Percentiles rank a stretch among this genome's conserved stretches.
Conservation (phyloP, 2,888 invertebrate species). For the Sericinus montela region DNA sequence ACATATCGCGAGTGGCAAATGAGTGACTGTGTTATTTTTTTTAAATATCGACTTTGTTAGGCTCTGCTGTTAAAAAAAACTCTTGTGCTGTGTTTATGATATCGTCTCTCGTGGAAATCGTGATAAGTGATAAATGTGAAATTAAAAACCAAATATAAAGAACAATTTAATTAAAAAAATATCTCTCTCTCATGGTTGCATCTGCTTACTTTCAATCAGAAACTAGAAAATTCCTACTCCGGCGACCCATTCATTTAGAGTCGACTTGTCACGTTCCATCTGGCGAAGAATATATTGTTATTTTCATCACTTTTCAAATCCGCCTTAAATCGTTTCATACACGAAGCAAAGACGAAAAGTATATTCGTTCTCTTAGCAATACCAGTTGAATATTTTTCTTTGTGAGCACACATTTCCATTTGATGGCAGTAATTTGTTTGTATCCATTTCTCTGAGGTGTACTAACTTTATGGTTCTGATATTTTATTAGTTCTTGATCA, state of each 20-base stretch:
- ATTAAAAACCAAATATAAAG: background rate
- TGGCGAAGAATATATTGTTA: constrained; percentile 45
- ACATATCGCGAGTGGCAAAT: constrained; percentile 21
- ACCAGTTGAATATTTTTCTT: background rate
- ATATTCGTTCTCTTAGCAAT: too few species aligned
- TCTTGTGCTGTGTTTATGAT: too few species aligned
- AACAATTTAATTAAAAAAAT: too few species aligned
- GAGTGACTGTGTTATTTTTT: constrained; percentile 16
- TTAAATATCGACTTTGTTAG: too few species aligned
- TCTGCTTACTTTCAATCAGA: constrained; percentile 28
- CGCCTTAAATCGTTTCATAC: constrained; percentile 19
- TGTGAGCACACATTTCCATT: constrained; percentile 27
- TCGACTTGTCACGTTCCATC: constrained; percentile 51
- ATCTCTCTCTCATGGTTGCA: background rate
- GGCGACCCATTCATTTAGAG: constrained; percentile 42
- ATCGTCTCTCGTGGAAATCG: too few species aligned
- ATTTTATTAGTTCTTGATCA: too few species aligned
- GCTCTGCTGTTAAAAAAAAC: too few species aligned
- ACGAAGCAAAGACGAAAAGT: too few species aligned
- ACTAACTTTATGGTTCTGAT: constrained; percentile 27
- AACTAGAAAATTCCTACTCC: constrained; percentile 36
- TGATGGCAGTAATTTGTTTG: constrained; percentile 50
- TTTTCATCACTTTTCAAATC: constrained; percentile 37
- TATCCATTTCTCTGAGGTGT: constrained; percentile 43
- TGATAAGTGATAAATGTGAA: background rate